phyloP scores from a whole-genome alignment of 2,113 vertebrate genomes.

The Oriolus oriolus region DNA sequence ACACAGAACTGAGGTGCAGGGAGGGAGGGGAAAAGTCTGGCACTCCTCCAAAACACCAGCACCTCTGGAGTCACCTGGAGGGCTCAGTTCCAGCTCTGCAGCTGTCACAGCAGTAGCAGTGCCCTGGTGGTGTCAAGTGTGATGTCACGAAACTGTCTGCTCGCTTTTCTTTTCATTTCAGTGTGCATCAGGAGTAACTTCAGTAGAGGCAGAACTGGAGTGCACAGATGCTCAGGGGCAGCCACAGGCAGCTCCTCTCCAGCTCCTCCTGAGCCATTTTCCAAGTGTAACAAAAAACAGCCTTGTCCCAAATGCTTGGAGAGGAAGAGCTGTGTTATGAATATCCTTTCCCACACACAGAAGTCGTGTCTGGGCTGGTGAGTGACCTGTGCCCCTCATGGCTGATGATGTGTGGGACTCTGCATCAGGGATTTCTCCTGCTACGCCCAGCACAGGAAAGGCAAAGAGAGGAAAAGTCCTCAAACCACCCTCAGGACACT shows the following conservation, averaged over 20 bases:
- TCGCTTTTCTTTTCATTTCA: neutral
- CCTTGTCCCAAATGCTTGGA: neutral
- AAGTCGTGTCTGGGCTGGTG: neutral
- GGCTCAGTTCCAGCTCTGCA: neutral
- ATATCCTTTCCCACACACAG: neutral
- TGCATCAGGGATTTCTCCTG: neutral
- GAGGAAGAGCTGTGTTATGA: neutral
- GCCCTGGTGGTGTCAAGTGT: neutral
- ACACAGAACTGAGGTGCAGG: neutral
- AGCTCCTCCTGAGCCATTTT: neutral
- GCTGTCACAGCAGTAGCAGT: neutral
- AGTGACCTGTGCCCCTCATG: neutral
- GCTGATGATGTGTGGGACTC: neutral
- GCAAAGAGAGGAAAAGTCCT: neutral
- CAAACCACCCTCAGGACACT: neutral
- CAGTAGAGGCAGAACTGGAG: neutral
- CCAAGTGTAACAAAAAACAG: neutral
- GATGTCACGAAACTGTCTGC: neutral
- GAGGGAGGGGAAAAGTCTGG: no score
- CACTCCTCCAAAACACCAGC: rapidly evolving
- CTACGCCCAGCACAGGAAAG: neutral
- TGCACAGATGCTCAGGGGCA: rapidly evolving
- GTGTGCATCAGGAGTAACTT: neutral
- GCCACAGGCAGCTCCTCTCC: neutral
- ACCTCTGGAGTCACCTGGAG: neutral